Evolutionary conservation across 2,113 vertebrate genomes (phyloP).

Genomic region (Syrmaticus mikado): DNA sequence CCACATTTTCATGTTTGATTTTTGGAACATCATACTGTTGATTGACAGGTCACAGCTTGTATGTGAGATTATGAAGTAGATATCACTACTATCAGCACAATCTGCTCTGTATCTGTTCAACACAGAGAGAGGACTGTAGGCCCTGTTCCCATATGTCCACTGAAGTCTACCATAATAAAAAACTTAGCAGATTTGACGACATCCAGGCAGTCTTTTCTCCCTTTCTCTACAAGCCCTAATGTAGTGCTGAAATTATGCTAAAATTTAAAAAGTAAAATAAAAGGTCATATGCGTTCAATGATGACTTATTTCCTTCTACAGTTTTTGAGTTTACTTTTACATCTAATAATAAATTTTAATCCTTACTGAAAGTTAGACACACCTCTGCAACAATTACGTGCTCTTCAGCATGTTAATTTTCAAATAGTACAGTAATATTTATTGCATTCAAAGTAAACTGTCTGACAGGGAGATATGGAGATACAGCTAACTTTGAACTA

Average conservation of each 20-base stretch:
- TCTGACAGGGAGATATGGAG: neutral
- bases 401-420: constrained; percentile 24
- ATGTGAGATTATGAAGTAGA: neutral
- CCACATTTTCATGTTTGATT: neutral
- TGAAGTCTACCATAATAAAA: constrained; percentile 25
- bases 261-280: neutral
- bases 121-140: neutral
- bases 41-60: neutral
- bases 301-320: neutral
- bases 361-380: neutral
- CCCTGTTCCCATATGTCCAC: neutral
- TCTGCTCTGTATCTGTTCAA: constrained; percentile 25
- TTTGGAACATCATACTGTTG: neutral
- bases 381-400: neutral
- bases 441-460: neutral
- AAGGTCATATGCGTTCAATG: neutral
- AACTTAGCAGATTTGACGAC: neutral
- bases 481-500: neutral
- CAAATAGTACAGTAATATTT: neutral
- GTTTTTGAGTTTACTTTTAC: neutral
- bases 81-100: neutral
- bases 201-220: neutral
- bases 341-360: neutral
- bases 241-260: neutral
- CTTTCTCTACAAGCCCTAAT: neutral